phyloP scores from a whole-genome alignment of 2,888 invertebrate genomes.

The Perizoma affinitatum region DNA sequence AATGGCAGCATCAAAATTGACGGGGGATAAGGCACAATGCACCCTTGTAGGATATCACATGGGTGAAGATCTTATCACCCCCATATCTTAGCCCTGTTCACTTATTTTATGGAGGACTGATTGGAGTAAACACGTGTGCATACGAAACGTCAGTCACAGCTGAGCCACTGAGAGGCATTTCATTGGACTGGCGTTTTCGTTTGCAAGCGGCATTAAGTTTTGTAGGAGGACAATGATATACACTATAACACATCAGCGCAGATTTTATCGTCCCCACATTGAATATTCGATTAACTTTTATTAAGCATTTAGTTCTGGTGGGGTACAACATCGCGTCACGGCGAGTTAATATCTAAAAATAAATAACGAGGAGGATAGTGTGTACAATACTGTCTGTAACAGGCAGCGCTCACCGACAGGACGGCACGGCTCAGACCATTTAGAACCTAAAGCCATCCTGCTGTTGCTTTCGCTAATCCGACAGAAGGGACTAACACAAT shows the following conservation, averaged over 20 bases:
- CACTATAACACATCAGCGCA: conserved; percentile 9
- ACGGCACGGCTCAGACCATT: conserved; percentile 1
- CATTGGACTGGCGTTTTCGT: conserved; percentile 3
- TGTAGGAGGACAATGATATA: background rate
- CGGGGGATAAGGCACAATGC: conserved; percentile 30
- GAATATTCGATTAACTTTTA: conserved; percentile 12
- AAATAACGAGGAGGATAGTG: conserved; percentile 49
- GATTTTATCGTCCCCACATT: conserved; percentile 2
- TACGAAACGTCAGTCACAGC: background rate
- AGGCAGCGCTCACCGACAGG: conserved; percentile 19
- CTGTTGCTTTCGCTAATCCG: conserved; percentile 1
- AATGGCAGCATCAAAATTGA: conserved; percentile 30
- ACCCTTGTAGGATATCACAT: conserved; percentile 27
- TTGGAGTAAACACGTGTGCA: too few species aligned
- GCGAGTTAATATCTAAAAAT: conserved; percentile 58
- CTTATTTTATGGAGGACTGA: background rate
- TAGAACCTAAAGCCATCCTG: conserved; percentile 4
- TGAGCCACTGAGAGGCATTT: background rate
- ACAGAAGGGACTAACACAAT: conserved; percentile 7
- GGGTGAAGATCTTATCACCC: conserved; percentile 24
- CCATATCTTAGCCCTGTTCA: conserved; percentile 3
- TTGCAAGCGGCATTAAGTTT: background rate
- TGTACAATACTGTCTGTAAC: conserved; percentile 46
- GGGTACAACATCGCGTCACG: conserved; percentile 39
- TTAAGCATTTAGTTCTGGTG: conserved; percentile 35